Evolutionary conservation across 1,140 invertebrate species (phyloP), one percentile per base, ranked within the genome.

Genomic region (Nilaparvata lugens): DNA sequence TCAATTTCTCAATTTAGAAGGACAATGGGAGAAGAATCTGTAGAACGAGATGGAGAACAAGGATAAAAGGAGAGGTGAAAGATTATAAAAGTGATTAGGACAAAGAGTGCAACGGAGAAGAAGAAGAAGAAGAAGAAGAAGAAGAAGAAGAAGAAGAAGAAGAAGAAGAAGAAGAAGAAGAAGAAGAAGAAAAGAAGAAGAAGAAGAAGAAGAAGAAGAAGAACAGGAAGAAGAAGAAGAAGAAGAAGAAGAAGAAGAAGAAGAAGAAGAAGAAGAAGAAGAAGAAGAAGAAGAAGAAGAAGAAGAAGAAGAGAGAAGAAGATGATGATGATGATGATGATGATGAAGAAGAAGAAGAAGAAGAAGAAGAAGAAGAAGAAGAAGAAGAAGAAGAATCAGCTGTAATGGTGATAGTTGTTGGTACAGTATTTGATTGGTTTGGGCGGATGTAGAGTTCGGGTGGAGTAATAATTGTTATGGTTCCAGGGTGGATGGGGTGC

Each of bases 271-370:
- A 63, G 61, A 71, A 9, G 62, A 66, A 52, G 63, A 70, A 60
- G 58, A 62, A 21, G 58, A 68, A 66, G 60, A 62, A 77, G 45
- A 67, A 60, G 48, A 60, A 11, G 18, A 65, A 16, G 71, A 74
- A 31, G 65, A 70, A 2, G 71, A 78, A 2, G 67, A 68, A 0
- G 71, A 71, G 57, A 67, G 18, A 52, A 24, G 52, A 52, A 16
- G 18, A 68, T 18, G 70, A 73, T 11, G 64, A 67, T 21, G 70
- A 76, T 52, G 70, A 71, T 6, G 67, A 69, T 42, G 74, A 75
- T 23, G 75, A 78, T 51, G 76, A 77, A 62, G 70, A 64, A 71
- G 62, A 73, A 72, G 52, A 52, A 24, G 52, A 52, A 45, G 69
- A 71, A 64, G 72, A 71, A 65, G 55, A 62, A 14, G 71, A 74